Base-by-base conservation (phyloP, 2,113 vertebrate species). In the Hemiscyllium ocellatum region DNA sequence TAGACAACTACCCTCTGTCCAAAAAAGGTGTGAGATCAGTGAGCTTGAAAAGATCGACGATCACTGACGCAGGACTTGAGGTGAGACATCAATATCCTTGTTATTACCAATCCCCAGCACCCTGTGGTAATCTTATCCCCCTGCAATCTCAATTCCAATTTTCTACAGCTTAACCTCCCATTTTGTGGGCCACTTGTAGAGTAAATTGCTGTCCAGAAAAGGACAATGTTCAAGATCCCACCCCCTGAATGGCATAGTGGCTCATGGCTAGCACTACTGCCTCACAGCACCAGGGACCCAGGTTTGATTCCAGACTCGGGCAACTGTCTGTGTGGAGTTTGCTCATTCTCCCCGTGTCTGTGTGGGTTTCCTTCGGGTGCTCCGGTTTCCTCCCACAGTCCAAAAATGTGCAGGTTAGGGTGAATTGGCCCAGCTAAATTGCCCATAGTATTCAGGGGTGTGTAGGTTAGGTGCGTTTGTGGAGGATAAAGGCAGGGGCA, bases 1-100 rank as follows among this genome's bases (percentile, higher is more conserved):
- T 99, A 96, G 99, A 99, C 97, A 99, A 99, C 98, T 99, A 99
- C 33, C 98, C 99, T 0, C 98, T 99, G 96, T 99, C 99, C 96
- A 99, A 99, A 98, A 99, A 99, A 96, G 99, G 99, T 0, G 99
- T 99, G 96, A 99, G 99, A 96, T 99, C 99, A 69, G 98, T 99
- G 97, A 99, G 99, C 96, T 98, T 99, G 96, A 99, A 99, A 97
- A 98, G 99, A 96, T 99, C 99, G 0, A 99, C 99, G 96, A 99
- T 99, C 97, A 99, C 99, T 0, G 99, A 99, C 0, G 99, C 99
- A 0, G 99, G 99, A 76, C 96, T 99, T 95, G 99, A 99, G 99
- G 99, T 99, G 97, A 97, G 97, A 96, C 96, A 8, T 12, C 68
- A 50, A 42, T 22, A 33, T 72, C 72, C 12, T 12, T 50, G 29